Conservation (phyloP, 2,113 vertebrate species). For the Heteronetta atricapilla region DNA sequence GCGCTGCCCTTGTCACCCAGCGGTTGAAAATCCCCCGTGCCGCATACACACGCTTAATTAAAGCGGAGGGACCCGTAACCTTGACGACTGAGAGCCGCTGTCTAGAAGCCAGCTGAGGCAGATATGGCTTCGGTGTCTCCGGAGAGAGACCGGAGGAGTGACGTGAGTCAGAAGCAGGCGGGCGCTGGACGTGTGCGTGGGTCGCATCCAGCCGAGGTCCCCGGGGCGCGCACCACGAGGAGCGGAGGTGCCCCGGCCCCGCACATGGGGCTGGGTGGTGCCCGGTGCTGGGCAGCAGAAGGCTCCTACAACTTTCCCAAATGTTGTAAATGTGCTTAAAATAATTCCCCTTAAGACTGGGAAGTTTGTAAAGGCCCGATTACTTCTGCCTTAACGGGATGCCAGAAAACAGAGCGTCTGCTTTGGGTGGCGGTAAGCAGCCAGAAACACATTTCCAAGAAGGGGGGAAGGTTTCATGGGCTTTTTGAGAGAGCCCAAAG, state of each 20-base stretch:
- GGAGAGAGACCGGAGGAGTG: not conserved
- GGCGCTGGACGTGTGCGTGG: fast-evolving
- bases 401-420: not conserved
- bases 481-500: not conserved
- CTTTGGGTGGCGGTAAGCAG: not conserved
- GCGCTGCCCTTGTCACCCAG: not conserved
- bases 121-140: not conserved
- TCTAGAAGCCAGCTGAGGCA: not conserved
- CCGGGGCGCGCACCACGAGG: fast-evolving
- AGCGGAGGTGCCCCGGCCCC: not conserved
- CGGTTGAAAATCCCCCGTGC: not conserved
- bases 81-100: slow-evolving; percentile 2
- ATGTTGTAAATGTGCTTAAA: not conserved
- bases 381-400: not conserved
- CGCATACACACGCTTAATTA: slow-evolving; percentile 1
- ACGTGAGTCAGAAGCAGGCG: not conserved
- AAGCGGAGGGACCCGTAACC: slow-evolving; percentile 31
- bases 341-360: not conserved
- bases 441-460: not conserved
- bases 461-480: not conserved
- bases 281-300: not conserved
- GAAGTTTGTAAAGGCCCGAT: not conserved
- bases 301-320: not conserved
- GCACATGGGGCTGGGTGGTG: fast-evolving
- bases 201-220: not conserved